phyloP scores from a whole-genome alignment of 64 coral and sea anemone species.

The Dendrophyllia cribrosa region DNA sequence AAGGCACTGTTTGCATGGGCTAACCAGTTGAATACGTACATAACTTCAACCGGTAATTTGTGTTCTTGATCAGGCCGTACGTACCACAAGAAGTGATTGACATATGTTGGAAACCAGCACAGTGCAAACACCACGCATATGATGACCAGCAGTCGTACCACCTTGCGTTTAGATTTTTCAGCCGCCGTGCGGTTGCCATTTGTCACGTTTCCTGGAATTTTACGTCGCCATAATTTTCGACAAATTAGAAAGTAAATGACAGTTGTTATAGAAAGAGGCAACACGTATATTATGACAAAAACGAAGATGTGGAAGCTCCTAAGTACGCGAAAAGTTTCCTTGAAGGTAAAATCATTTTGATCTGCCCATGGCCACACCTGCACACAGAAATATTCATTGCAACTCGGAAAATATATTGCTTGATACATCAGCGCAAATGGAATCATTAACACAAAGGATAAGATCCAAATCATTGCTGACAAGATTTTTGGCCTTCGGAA shows the following conservation, averaged over 20 bases:
- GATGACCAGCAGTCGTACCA: conserved; percentile 32
- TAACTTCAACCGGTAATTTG: not conserved
- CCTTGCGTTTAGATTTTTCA: conserved; percentile 44
- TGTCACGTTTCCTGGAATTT: conserved; percentile 62
- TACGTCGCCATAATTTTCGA: conserved; percentile 69
- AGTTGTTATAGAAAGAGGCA: conserved; percentile 10
- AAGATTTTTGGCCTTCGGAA: conserved; percentile 53
- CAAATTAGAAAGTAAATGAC: conserved; percentile 44
- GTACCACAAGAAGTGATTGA: conserved; percentile 55
- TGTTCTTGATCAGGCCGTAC: not conserved
- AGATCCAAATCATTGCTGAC: conserved; percentile 36
- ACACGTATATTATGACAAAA: conserved; percentile 42
- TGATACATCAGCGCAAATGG: not conserved
- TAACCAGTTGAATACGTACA: conserved; percentile 45
- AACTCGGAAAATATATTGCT: not conserved
- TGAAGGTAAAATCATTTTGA: not conserved
- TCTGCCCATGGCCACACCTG: not conserved
- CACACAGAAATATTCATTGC: not conserved
- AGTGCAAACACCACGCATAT: conserved; percentile 53
- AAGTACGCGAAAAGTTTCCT: not conserved
- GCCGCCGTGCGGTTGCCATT: conserved; percentile 4
- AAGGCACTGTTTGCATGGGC: conserved; percentile 76
- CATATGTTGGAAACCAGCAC: conserved; percentile 63
- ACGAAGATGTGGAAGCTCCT: conserved; percentile 38
- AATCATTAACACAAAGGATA: conserved; percentile 43